Conservation (phyloP, 2,113 vertebrate species). For the Perca flavescens region DNA sequence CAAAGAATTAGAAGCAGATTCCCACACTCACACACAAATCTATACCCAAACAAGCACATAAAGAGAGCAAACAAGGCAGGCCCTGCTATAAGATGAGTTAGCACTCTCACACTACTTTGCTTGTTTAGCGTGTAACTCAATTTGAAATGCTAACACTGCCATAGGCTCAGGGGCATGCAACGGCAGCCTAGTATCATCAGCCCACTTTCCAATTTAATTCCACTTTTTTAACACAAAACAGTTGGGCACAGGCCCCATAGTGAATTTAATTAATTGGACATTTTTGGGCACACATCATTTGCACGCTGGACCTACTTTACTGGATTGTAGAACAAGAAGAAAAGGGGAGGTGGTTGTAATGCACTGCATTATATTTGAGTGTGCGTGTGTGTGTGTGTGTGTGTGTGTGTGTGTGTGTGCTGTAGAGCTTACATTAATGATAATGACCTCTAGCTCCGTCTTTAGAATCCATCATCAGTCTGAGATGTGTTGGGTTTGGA, state of each 20-base stretch:
- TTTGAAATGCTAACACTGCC: constrained; percentile 84
- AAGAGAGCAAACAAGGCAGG: constrained; percentile 65
- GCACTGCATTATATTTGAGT: constrained; percentile 36
- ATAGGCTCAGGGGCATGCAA: constrained; percentile 70
- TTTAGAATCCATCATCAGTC: constrained; percentile 53
- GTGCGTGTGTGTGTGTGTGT: constrained; percentile 4
- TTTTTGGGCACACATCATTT: constrained; percentile 75
- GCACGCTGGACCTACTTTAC: constrained; percentile 56
- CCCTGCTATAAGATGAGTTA: constrained; percentile 67
- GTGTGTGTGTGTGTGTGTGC: background rate
- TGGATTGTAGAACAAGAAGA: constrained; percentile 77
- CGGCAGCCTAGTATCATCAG: constrained; percentile 55
- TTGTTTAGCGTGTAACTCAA: constrained; percentile 83
- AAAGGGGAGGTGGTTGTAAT: constrained; percentile 5
- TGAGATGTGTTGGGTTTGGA: constrained; percentile 26
- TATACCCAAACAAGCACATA: constrained; percentile 29
- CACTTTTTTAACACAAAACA: constrained; percentile 64
- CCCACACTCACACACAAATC: constrained; percentile 16
- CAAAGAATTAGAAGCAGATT: constrained; percentile 42
- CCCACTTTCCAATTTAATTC: constrained; percentile 70
- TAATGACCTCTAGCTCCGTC: constrained; percentile 54
- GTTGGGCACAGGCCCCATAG: constrained; percentile 60
- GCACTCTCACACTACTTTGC: constrained; percentile 57
- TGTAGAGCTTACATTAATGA: constrained; percentile 40
- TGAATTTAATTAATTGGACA: constrained; percentile 80